Base-by-base conservation (phyloP, 92 coral and sea anemone species). In the Bergia puertoricense region DNA sequence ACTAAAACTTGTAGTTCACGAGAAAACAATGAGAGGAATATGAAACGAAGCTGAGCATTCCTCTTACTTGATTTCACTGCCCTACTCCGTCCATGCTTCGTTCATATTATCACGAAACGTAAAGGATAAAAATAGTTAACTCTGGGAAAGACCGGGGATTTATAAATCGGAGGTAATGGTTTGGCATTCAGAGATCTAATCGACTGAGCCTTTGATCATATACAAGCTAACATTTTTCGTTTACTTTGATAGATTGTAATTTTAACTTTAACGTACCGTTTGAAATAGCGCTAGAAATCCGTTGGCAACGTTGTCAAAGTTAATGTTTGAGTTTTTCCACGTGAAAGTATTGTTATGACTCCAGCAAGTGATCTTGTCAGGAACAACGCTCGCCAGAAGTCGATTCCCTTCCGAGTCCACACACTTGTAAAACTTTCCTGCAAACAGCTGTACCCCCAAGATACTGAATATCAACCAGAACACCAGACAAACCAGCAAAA, bases 401-500 rank as follows among this genome's bases (percentile, higher is more conserved):
- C 80, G 67, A 15, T 90, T 89, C 6, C 90, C 90, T 14, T 57
- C 75, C 0, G 71, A 80, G 78, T 86, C 90, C 14, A 90, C 84
- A 74, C 92, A 90, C 85, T 90, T 90, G 72, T 84, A 90, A 86
- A 90, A 90, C 67, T 76, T 86, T 59, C 92, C 92, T 14, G 90
- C 92, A 81, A 90, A 90, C 76, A 90, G 88, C 88, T 90, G 92
- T 4, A 90, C 92, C 16, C 92, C 92, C 74, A 90, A 80, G 45
- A 90, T 86, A 39, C 92, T 90, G 88, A 90, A 90, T 44, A 90
- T 86, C 66, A 90, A 88, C 92, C 92, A 90, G 85, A 90, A 90
- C 73, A 90, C 82, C 82, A 80, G 74, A 62, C 92, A 90, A 50
- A 90, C 92, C 80, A 90, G 76, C 10, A 89, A 80, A 39, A 90